These are phyloP conservation scores for Protodeltote pygarga DNA, from an alignment of 2,888 invertebrate species.

Conservation along the genomic window DNA sequence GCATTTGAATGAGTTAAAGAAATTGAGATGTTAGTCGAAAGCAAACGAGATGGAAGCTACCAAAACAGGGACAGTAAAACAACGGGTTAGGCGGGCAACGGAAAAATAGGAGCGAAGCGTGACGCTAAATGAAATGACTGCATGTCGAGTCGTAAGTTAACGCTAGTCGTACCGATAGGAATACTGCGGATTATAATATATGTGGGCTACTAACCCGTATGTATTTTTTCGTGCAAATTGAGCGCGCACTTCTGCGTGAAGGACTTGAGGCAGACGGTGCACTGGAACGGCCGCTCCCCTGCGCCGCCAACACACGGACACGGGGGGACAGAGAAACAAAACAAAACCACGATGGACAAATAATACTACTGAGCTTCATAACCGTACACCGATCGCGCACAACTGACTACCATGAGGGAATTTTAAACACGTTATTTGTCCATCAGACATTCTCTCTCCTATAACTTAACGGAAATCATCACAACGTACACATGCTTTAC, in stretches of 20 bases:
- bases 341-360: conserved; percentile 87
- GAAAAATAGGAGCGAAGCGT: conserved; percentile 82
- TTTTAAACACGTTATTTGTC: conserved; percentile 80
- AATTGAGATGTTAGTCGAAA: conserved; percentile 81
- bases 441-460: conserved; percentile 83
- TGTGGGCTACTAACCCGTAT: conserved; percentile 88
- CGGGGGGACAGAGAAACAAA: conserved; percentile 86
- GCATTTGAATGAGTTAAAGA: conserved; percentile 71
- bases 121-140: conserved; percentile 82
- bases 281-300: conserved; percentile 88
- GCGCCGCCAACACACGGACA: conserved; percentile 77
- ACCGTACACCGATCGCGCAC: conserved; percentile 51
- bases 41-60: conserved; percentile 83
- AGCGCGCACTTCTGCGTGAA: conserved; percentile 89
- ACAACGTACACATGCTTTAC: conserved; percentile 86
- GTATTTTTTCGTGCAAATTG: conserved; percentile 88
- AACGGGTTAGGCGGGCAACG: conserved; percentile 84
- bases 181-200: conserved; percentile 77
- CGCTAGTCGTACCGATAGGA: conserved; percentile 75
- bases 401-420: conserved; percentile 79
- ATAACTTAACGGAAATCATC: conserved; percentile 76
- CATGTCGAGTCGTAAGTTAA: conserved; percentile 67
- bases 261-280: conserved; percentile 88
- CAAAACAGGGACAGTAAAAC: conserved; percentile 71
- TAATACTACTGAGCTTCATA: conserved; percentile 65